Evolutionary conservation across 1,140 invertebrate genomes (phyloP).

Genomic region (Calycopis cecrops): DNA sequence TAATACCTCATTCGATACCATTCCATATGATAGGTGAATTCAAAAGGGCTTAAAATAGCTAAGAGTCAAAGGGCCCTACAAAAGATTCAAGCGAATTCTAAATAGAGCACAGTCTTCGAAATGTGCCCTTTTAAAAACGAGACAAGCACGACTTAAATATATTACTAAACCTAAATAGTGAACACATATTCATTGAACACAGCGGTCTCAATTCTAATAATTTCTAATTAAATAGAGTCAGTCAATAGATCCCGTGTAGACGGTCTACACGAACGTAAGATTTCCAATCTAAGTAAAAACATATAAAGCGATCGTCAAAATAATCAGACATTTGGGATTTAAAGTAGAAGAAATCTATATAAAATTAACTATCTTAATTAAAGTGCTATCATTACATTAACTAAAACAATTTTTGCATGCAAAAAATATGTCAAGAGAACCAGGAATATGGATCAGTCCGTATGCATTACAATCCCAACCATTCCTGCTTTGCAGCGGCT

Average conservation of each 20-base stretch:
- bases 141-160: slow-evolving; percentile 24
- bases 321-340: slow-evolving; percentile 8
- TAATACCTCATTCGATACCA: not conserved
- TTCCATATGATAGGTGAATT: not conserved
- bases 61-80: not conserved
- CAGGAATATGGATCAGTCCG: too few species aligned
- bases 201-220: slow-evolving; percentile 39
- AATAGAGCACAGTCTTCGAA: slow-evolving; percentile 6
- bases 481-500: slow-evolving; percentile 2
- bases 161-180: slow-evolving; percentile 43
- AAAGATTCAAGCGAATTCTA: slow-evolving; percentile 6
- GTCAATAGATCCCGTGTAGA: slow-evolving; percentile 14
- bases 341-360: slow-evolving; percentile 6
- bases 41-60: not conserved
- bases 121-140: not conserved
- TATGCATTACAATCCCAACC: not conserved
- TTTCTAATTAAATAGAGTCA: slow-evolving; percentile 15
- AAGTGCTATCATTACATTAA: slow-evolving; percentile 21
- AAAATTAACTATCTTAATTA: slow-evolving; percentile 2
- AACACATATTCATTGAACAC: slow-evolving; percentile 70
- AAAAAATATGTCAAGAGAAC: slow-evolving; percentile 51
- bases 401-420: slow-evolving; percentile 34
- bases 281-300: slow-evolving; percentile 10
- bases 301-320: not conserved
- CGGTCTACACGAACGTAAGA: slow-evolving; percentile 10